Evolutionary conservation across 2,113 vertebrate genomes (phyloP), one percentile per base, ranked within the genome.

Genomic region (Podarcis muralis): DNA sequence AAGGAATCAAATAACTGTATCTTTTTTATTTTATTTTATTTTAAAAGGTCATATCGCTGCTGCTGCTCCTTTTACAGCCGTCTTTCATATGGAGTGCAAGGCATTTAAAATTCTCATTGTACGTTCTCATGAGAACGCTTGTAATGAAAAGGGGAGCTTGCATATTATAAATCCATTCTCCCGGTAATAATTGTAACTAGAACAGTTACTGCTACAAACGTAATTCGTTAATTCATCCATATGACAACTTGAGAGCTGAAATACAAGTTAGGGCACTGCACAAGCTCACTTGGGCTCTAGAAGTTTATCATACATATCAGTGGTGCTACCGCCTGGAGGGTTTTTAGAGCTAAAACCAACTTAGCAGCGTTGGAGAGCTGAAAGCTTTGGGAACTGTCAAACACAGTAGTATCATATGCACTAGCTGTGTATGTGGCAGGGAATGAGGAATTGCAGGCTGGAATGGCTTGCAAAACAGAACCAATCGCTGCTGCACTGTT

Each of bases 141-240:
- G 87, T 93, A 95, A 95, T 93, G 93, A 95, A 93, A 95, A 91
- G 87, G 93, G 94, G 91, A 95, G 90, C 91, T 86, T 81, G 89
- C 91, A 78, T 76, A 74, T 94, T 94, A 94, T 86, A 91, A 95
- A 94, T 86, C 93, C 89, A 2, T 91, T 95, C 93, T 95, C 91
- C 86, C 92, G 93, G 89, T 89, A 85, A 92, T 95, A 95, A 95
- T 95, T 94, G 85, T 93, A 95, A 94, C 90, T 94, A 84, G 94
- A 93, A 81, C 87, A 90, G 93, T 91, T 88, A 88, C 91, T 87
- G 93, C 68, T 93, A 92, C 89, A 90, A 94, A 92, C 88, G 83
- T 94, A 94, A 93, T 95, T 93, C 84, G 92, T 94, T 95, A 95
- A 93, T 94, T 91, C 87, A 22, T 85, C 94, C 92, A 85, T 86